Evolutionary conservation across 2,797 vertebrate genomes (phyloP), one percentile per base, ranked within the genome.

Genomic region (Ispidina lecontei): DNA sequence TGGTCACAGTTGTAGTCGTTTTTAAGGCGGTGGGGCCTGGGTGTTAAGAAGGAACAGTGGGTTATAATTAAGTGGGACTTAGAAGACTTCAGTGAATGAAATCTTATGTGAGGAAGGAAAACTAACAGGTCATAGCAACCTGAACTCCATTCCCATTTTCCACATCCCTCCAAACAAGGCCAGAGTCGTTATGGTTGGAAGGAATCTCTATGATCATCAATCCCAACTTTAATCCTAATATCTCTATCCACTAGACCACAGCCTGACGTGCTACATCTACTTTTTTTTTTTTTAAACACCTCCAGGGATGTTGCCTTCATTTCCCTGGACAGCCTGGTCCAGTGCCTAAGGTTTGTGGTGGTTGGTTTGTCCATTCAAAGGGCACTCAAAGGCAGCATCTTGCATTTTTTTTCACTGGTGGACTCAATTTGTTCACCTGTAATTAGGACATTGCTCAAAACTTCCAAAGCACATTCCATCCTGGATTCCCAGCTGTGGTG

Each of bases 361-460:
- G 12, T 72, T 33, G 3, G 10, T 28, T 56, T 13, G n/a, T 14
- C 37, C 37, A 39, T 39, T 39, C 37, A 14, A 0, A 9, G 22
- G 35, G 20, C 20, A 10, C 44, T 62, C 49, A 10, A 2, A 31
- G 58, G 31, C 62, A 63, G 21, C 56, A 59, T 17, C 71, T 43
- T 52, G 51, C 12, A 1, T n/a, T n/a, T 62, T 13, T 2, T 39
- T 63, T 69, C 55, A 3, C 4, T 44, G 47, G 15, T n/a, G 18
- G 28, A 2, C 35, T 54, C 0, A 0, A 1, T 75, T 77, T 88
- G 55, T 35, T 69, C 15, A 0, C 5, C 71, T 70, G 18, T 44
- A 6, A 73, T 88, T 20, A 54, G 41, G 85, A 13, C 9, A 4
- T 14, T 39, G 67, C 70, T 92, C 56, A 43, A 29, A 43, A 54